A percentile compares a stretch with the other conserved stretches of the same genome.
phyloP scores from a whole-genome alignment of 2,888 invertebrate species.

The Latheticus oryzae region DNA sequence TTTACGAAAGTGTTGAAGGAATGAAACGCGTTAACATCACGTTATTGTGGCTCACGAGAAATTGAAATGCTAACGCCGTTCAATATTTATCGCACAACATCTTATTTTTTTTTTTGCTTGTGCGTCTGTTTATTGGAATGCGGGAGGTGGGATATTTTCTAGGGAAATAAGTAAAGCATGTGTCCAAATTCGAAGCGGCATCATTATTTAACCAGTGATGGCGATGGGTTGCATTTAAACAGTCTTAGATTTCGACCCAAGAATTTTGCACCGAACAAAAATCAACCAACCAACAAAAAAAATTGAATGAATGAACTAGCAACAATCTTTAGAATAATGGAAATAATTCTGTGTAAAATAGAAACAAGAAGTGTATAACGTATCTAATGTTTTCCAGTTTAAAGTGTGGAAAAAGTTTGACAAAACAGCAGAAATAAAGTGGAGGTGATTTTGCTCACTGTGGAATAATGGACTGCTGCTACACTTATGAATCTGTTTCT shows the following conservation, averaged over 20 bases:
- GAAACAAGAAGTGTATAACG: too few species aligned
- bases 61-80: slow-evolving; percentile 63
- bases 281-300: too few species aligned
- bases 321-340: too few species aligned
- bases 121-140: slow-evolving; percentile 30
- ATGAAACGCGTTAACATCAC: slow-evolving; percentile 63
- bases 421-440: too few species aligned
- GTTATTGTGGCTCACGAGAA: slow-evolving; percentile 63
- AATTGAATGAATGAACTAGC: too few species aligned
- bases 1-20: slow-evolving; percentile 59
- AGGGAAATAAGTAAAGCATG: slow-evolving; percentile 29
- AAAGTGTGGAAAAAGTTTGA: too few species aligned
- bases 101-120: slow-evolving; percentile 29
- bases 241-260: slow-evolving; percentile 5
- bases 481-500: too few species aligned
- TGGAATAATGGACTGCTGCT: too few species aligned
- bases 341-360: too few species aligned
- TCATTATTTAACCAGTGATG: slow-evolving; percentile 9
- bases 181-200: slow-evolving; percentile 9
- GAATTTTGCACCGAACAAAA: too few species aligned
- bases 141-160: slow-evolving; percentile 24
- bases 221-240: slow-evolving; percentile 10
- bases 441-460: too few species aligned
- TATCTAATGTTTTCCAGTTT: too few species aligned
- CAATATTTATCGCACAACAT: slow-evolving; percentile 58